Conservation (phyloP, 2,888 invertebrate species). For the Aporophyla lueneburgensis region DNA sequence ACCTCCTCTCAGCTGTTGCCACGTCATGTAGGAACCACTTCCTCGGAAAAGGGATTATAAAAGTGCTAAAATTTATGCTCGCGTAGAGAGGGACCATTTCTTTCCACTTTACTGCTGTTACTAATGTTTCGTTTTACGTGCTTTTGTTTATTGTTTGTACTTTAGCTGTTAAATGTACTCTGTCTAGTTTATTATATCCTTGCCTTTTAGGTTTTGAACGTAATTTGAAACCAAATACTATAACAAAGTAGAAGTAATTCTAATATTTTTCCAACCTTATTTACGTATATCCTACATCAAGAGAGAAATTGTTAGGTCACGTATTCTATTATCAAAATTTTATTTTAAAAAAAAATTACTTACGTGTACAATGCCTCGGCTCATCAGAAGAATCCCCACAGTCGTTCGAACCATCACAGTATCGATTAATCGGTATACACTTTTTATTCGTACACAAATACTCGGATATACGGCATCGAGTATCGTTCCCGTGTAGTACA, state of each 20-base stretch:
- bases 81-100: constrained; percentile 46
- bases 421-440: constrained; percentile 93
- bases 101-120: constrained; percentile 40
- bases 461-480: constrained; percentile 92
- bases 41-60: constrained; percentile 72
- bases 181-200: constrained; percentile 13
- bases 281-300: neutral
- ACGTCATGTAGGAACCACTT: constrained; percentile 72
- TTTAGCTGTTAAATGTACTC: constrained; percentile 19
- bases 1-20: constrained; percentile 74
- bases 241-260: neutral
- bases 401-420: constrained; percentile 95
- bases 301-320: neutral
- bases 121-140: constrained; percentile 33
- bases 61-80: constrained; percentile 65
- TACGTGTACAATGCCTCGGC: constrained; percentile 95
- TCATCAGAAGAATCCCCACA: constrained; percentile 96
- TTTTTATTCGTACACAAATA: constrained; percentile 92
- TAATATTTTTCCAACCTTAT: neutral
- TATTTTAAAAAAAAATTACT: constrained; percentile 83
- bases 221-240: neutral
- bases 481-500: constrained; percentile 86
- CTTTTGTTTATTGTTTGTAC: constrained; percentile 31
- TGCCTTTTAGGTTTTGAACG: neutral
- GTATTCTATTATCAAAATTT: neutral